Base-by-base conservation (phyloP, 2,888 invertebrate species). In the Clepsis dumicolana region DNA sequence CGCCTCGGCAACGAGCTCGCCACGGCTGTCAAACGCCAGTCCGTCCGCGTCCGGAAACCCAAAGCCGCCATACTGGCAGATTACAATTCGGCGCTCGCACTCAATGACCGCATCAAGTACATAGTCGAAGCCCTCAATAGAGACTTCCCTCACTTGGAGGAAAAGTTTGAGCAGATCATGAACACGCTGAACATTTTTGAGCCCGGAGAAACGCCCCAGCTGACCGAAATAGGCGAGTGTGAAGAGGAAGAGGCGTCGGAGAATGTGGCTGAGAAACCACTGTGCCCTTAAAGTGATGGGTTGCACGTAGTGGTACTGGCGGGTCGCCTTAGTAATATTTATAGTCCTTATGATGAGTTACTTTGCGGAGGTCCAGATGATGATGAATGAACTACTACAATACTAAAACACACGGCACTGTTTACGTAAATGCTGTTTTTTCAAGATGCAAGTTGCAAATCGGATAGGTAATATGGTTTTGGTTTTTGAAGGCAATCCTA, bases 1-100 rank as follows among this genome's bases (percentile, higher is more conserved):
- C 95, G 95, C 32, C 95, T 96, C 71, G 95, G 95, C 32, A 94
- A 92, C 72, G 94, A 96, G 75, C 94, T 96, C 64, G 78, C 89
- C 0, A 92, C 92, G 2, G 88, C 95, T 0, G 81, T 93, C 1
- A 94, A 94, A 67, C 86, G 90, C 0, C 89, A 89, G 64, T 86
- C 87, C 0, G 72, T 93, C 1, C 84, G 82, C 44, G 79, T 87
- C 1, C 84, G 77, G 70, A 93, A 90, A 56, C 89, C 94, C 0
- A 94, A 95, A 68, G 75, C 88, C 0, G 75, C 90, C 0, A 83
- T 96, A 7, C 86, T 94, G 2, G 82, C 88, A 0, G 96, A 96
- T 76, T 87, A 94, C 68, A 82, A 90, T 27, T 93, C 93, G 59
- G 94, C 95, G 74, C 86, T 84, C 67, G 87, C 87, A 10, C 80